phyloP scores from a whole-genome alignment of 2,113 vertebrate genomes.

The Drymodes brunneopygia region DNA sequence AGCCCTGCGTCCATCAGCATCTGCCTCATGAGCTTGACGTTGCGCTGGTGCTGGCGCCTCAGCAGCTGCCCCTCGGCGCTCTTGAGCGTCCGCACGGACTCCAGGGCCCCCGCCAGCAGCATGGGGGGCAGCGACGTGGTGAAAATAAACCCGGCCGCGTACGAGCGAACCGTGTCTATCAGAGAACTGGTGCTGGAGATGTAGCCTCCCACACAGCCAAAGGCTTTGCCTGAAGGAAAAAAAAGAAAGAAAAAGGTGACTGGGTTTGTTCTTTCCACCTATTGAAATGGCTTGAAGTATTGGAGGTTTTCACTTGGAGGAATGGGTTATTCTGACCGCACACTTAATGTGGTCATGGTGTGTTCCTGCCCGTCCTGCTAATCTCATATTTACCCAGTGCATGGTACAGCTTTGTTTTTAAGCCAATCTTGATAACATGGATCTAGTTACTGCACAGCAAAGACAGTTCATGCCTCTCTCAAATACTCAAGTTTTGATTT shows the following conservation, averaged over 20 bases:
- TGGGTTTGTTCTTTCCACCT: neutral
- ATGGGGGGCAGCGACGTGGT: constrained; percentile 96
- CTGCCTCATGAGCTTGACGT: constrained; percentile 92
- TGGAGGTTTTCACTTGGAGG: neutral
- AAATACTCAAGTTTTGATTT: neutral
- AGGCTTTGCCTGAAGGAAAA: constrained; percentile 85
- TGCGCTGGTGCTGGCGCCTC: constrained; percentile 91
- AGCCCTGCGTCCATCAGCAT: constrained; percentile 96
- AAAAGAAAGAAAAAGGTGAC: neutral
- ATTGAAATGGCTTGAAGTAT: neutral
- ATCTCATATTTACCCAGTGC: neutral
- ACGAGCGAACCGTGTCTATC: constrained; percentile 91
- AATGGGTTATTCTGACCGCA: neutral
- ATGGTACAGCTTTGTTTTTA: neutral
- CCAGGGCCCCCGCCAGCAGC: constrained; percentile 87
- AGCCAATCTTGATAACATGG: neutral
- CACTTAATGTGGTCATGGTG: neutral
- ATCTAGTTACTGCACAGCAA: neutral
- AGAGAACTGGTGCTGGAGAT: constrained; percentile 86
- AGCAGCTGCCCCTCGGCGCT: constrained; percentile 81
- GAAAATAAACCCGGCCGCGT: constrained; percentile 95
- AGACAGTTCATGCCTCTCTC: neutral
- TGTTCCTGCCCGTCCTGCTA: neutral
- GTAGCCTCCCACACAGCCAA: constrained; percentile 96
- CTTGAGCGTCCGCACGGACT: constrained; percentile 87